Evolutionary conservation across 1,140 invertebrate genomes (phyloP).

Genomic region (Elysia chlorotica): DNA sequence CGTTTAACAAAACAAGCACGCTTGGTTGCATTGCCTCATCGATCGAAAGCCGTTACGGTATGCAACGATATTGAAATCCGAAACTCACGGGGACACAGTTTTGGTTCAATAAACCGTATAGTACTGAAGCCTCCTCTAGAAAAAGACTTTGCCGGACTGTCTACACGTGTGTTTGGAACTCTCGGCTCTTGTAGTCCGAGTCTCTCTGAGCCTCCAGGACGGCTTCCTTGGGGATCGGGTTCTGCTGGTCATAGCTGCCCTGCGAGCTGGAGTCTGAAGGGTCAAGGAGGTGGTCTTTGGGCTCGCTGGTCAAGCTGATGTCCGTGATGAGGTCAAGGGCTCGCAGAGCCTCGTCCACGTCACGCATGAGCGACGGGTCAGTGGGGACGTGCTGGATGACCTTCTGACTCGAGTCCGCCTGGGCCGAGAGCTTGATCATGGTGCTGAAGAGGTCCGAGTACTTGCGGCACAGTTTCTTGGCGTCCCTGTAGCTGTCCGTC

Average conservation of each 20-base stretch:
- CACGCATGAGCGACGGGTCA: slow-evolving; percentile 28
- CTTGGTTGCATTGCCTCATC: too few relatives aligned
- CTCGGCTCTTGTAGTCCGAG: slow-evolving; percentile 16
- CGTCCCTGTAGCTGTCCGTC: slow-evolving; percentile 38
- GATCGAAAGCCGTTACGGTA: too few relatives aligned
- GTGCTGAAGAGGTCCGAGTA: slow-evolving; percentile 38
- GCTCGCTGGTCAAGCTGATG: slow-evolving; percentile 46
- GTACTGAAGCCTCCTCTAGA: too few relatives aligned
- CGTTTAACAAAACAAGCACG: too few relatives aligned
- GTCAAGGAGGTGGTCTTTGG: slow-evolving; percentile 38
- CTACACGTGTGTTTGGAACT: slow-evolving; percentile 23
- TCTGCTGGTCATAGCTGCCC: slow-evolving; percentile 35
- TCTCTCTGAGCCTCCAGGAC: slow-evolving; percentile 38
- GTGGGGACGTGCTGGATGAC: slow-evolving; percentile 47
- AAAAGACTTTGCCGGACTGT: too few relatives aligned
- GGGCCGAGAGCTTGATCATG: slow-evolving; percentile 51
- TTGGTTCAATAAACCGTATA: too few relatives aligned
- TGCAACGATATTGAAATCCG: too few relatives aligned
- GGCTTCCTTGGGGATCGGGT: slow-evolving; percentile 18
- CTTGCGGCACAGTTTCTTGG: slow-evolving; percentile 41
- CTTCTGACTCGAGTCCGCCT: slow-evolving; percentile 44
- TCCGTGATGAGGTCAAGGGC: slow-evolving; percentile 51
- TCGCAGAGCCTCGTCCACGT: slow-evolving; percentile 35
- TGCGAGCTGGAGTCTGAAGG: slow-evolving; percentile 34
- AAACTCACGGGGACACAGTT: too few relatives aligned